Evolutionary conservation across 2,113 vertebrate species (phyloP).

Genomic region (Macrotus californicus): DNA sequence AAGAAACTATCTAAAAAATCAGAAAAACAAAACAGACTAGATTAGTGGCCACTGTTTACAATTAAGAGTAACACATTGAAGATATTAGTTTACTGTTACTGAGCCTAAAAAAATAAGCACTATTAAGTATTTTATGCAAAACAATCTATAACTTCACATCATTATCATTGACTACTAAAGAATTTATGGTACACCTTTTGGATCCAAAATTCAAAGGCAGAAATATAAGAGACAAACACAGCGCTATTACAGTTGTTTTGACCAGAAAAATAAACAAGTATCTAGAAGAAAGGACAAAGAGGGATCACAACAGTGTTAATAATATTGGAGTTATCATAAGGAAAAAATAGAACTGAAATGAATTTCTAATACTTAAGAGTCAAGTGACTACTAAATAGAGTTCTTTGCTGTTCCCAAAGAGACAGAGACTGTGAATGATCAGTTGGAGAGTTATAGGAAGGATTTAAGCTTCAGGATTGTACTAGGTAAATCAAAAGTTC

Average conservation of each 20-base stretch:
- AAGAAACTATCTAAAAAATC: constrained; percentile 9
- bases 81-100: constrained; percentile 4
- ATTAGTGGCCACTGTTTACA: neutral
- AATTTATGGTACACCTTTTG: neutral
- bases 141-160: neutral
- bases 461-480: neutral
- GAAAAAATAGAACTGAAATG: neutral
- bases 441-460: neutral
- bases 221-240: neutral
- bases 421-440: neutral
- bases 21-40: neutral
- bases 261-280: neutral
- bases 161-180: neutral
- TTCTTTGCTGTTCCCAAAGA: neutral
- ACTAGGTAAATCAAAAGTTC: neutral
- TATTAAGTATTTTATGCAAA: constrained; percentile 2
- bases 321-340: neutral
- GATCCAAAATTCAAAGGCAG: constrained; percentile 31
- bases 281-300: neutral
- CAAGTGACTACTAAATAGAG: neutral
- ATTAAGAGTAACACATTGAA: neutral
- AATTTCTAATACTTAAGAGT: neutral
- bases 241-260: neutral
- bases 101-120: neutral
- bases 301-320: neutral